Percentiles rank a stretch among this genome's conserved stretches.
Evolutionary conservation across 2,888 invertebrate species (phyloP).

Genomic region (Lasioglossum pauxillum): DNA sequence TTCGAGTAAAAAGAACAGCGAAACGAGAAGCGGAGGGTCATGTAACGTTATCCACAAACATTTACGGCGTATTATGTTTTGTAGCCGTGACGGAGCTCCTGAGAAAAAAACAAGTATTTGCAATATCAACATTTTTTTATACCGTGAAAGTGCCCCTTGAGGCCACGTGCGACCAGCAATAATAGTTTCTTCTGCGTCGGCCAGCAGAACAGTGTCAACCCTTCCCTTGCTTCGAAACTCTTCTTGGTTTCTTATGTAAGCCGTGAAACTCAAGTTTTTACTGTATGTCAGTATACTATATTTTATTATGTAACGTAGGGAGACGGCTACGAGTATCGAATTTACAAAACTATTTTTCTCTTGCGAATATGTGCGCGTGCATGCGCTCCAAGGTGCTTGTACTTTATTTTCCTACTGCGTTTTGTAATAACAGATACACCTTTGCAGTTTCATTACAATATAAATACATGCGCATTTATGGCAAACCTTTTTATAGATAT

Average conservation of each 20-base stretch:
- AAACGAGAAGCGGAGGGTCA: neutral
- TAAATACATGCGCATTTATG: no score
- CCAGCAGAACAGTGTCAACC: conserved; percentile 19
- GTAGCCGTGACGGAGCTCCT: neutral
- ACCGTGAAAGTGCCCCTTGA: conserved; percentile 14
- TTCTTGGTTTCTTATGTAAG: conserved; percentile 26
- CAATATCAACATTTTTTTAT: conserved; percentile 43
- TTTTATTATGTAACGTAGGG: conserved; percentile 1
- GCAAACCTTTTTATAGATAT: neutral
- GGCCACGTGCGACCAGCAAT: conserved; percentile 41
- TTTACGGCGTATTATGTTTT: neutral
- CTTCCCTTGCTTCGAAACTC: neutral
- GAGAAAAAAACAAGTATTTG: conserved; percentile 34
- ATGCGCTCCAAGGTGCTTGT: no score
- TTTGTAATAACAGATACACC: neutral
- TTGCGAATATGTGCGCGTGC: neutral
- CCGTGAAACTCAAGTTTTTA: conserved; percentile 24
- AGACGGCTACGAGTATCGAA: neutral
- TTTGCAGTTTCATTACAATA: neutral
- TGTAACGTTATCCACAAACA: conserved; percentile 1
- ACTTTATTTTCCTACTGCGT: neutral
- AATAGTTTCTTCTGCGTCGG: conserved; percentile 28
- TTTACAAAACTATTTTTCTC: conserved; percentile 5
- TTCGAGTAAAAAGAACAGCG: neutral
- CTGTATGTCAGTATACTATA: conserved; percentile 9